Evolutionary conservation across 1,140 invertebrate species (phyloP).

Genomic region (Sycophaga agraensis): DNA sequence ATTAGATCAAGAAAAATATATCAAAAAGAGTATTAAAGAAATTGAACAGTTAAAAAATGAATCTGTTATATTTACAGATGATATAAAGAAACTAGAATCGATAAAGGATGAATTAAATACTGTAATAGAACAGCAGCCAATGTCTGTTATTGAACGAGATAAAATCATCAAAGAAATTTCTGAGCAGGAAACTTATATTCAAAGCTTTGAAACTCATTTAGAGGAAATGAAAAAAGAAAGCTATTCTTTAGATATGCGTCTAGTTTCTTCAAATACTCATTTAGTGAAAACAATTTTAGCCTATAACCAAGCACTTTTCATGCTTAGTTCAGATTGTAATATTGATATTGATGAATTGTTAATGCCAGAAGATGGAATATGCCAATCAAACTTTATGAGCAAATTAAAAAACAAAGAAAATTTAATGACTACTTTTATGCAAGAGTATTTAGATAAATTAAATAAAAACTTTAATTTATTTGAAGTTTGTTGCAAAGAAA

Average conservation of each 20-base stretch:
- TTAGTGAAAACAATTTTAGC: slow-evolving; percentile 39
- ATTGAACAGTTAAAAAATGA: slow-evolving; percentile 35
- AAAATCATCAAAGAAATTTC: slow-evolving; percentile 36
- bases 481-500: slow-evolving; percentile 27
- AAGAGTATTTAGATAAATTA: slow-evolving; percentile 31
- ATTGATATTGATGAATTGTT: slow-evolving; percentile 38
- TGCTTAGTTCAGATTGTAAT: slow-evolving; percentile 32
- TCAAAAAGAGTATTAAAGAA: slow-evolving; percentile 30
- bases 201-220: slow-evolving; percentile 40
- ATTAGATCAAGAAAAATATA: slow-evolving; percentile 28
- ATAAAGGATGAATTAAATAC: slow-evolving; percentile 33
- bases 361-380: slow-evolving; percentile 40
- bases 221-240: slow-evolving; percentile 44
- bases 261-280: slow-evolving; percentile 35
- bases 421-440: slow-evolving; percentile 34
- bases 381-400: slow-evolving; percentile 33
- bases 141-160: slow-evolving; percentile 41
- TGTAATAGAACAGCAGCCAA: slow-evolving; percentile 38
- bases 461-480: slow-evolving; percentile 25
- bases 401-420: slow-evolving; percentile 32
- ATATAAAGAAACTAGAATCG: slow-evolving; percentile 28
- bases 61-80: slow-evolving; percentile 15
- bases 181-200: slow-evolving; percentile 36
- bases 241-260: slow-evolving; percentile 43
- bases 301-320: slow-evolving; percentile 44